Base-by-base conservation (phyloP, 2,797 vertebrate genomes). In the Chrosomus eos region DNA sequence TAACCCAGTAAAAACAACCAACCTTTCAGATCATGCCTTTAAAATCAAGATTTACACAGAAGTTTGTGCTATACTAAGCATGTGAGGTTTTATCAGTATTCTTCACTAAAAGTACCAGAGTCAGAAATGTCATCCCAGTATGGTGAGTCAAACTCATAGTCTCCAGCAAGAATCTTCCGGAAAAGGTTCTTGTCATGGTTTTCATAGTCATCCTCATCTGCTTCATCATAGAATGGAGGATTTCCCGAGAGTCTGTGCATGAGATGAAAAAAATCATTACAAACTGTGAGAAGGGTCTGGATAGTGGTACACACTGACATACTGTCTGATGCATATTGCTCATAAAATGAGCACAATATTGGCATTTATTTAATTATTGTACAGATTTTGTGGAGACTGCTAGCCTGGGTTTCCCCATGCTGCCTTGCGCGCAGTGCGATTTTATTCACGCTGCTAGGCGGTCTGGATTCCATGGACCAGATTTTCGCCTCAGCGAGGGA, bases 41-140 rank as follows among this genome's bases (percentile, higher is more conserved):
- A 55, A 70, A 58, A 72, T 60, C 60, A 31, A 78, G 11, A 28
- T 48, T 85, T 38, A 53, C 26, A 26, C 18, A 38, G 4, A 60
- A 31, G 9, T 43, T 28, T 43, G 51, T 16, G n/a, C n/a, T 53
- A 6, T 23, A 31, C 6, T 14, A 40, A 81, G 23, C 4, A 43
- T 18, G 14, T 23, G 51, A 71, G 3, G 9, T 68, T 68, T 36
- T 10, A 53, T 70, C 28, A 45, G 67, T 33, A 45, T 87, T 84
- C 9, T 80, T 53, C 66, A 80, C 1, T 70, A 19, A 86, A 87
- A 66, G 36, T 86, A 95, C 98, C 98, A 6, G 98, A 98, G 88
- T 99, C 98, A 0, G 98, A 99, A 91, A 99, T 99, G 72, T 99
- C 97, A 83, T 99, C 98, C 98, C 98, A 99, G 92, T 99, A 99